Evolutionary conservation across 1,140 invertebrate species (phyloP).

Genomic region (Patella vulgata): DNA sequence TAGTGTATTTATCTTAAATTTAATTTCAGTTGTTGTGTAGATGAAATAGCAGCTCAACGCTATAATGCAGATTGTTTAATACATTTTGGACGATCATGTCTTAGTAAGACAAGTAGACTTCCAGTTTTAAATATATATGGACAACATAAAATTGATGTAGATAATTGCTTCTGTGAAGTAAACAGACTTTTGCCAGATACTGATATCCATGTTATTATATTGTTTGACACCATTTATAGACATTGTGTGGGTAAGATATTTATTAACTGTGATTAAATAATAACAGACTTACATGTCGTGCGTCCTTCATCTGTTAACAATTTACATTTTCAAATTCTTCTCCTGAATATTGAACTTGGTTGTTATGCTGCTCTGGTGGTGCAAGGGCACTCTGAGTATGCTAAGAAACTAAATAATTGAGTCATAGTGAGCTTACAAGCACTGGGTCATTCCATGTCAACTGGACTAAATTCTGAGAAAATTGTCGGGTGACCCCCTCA

Average conservation of each 20-base stretch:
- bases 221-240: conserved; percentile 80
- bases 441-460: too few species aligned
- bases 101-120: conserved; percentile 77
- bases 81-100: conserved; percentile 91
- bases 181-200: conserved; percentile 34
- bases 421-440: too few species aligned
- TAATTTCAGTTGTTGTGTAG: conserved; percentile 85
- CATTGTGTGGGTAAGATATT: conserved; percentile 72
- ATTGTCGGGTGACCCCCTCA: too few species aligned
- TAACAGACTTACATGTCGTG: too few species aligned
- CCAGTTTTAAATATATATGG: conserved; percentile 71
- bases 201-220: conserved; percentile 72
- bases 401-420: too few species aligned
- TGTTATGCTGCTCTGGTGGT: too few species aligned
- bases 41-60: conserved; percentile 90
- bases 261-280: conserved; percentile 26
- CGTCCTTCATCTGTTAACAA: too few species aligned
- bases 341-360: too few species aligned
- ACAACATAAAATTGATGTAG: conserved; percentile 9
- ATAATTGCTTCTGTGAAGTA: conserved; percentile 48
- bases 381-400: too few species aligned
- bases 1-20: conserved; percentile 4
- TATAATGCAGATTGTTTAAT: conserved; percentile 83
- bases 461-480: too few species aligned
- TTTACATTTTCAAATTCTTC: too few species aligned